Percentiles rank a stretch among this genome's conserved stretches.
phyloP scores from a whole-genome alignment of 2,888 invertebrate species.

The Podabrus alpinus region DNA sequence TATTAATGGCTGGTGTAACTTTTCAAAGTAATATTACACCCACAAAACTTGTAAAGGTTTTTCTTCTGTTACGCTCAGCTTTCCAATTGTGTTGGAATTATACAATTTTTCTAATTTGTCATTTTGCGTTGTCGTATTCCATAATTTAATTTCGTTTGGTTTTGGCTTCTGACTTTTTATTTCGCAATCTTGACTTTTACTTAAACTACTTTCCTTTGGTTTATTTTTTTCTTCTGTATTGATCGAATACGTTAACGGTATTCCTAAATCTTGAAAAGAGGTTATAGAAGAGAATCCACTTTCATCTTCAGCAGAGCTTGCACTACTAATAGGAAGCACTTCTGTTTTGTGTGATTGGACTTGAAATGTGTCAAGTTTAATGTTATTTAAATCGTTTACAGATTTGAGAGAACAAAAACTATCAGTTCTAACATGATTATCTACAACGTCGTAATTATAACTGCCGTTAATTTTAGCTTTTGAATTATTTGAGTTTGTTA shows the following conservation, averaged over 20 bases:
- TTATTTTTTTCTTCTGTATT: conserved; percentile 33
- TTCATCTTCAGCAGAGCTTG: conserved; percentile 69
- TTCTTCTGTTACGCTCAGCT: neutral
- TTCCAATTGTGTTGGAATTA: neutral
- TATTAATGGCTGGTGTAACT: neutral
- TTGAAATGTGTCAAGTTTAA: conserved; percentile 20
- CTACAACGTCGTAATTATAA: neutral
- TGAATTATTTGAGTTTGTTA: neutral
- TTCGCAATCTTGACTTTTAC: neutral
- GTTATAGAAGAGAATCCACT: conserved; percentile 86
- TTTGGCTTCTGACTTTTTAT: neutral
- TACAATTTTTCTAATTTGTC: neutral
- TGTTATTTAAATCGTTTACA: neutral
- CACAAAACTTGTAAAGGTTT: neutral
- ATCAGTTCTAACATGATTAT: neutral
- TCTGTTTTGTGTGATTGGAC: conserved; percentile 36
- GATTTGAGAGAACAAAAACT: neutral
- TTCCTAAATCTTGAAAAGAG: conserved; percentile 81
- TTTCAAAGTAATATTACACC: neutral
- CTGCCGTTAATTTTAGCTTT: neutral
- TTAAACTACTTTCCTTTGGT: neutral
- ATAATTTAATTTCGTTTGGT: neutral
- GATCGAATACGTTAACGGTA: conserved; percentile 60
- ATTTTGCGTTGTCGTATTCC: neutral
- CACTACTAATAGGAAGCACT: conserved; percentile 43